Conservation (phyloP, 2,888 invertebrate species). For the Argyresthia albistria region DNA sequence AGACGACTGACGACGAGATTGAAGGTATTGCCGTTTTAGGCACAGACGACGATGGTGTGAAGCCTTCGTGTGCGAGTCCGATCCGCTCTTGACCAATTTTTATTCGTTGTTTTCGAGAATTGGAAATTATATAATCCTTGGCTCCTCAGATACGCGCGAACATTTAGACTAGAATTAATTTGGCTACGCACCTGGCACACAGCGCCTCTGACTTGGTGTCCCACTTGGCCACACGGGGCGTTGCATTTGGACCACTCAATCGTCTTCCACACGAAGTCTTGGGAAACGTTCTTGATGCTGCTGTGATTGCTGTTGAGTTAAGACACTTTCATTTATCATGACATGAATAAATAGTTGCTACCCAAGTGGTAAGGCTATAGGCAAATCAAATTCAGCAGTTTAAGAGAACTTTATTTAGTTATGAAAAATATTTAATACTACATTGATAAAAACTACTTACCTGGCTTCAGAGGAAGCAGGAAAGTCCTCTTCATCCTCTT, state of each 20-base stretch:
- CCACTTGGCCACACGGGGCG: conserved; percentile 85
- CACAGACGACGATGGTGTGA: too few species aligned
- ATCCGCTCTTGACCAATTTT: too few species aligned
- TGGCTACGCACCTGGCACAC: conserved; percentile 75
- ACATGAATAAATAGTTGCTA: not conserved
- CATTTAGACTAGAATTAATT: too few species aligned
- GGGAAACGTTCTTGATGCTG: conserved; percentile 34
- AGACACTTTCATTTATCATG: conserved; percentile 5
- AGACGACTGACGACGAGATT: too few species aligned
- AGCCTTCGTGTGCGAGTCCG: not conserved
- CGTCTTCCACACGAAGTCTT: conserved; percentile 83
- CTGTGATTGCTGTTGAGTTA: conserved; percentile 40
- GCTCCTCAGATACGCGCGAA: too few species aligned
- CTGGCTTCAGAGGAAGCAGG: conserved; percentile 27
- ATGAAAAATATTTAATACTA: conserved; percentile 1
- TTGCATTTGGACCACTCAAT: conserved; percentile 92
- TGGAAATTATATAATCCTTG: too few species aligned
- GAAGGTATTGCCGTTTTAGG: too few species aligned
- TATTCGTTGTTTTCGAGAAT: too few species aligned
- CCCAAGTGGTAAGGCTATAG: not conserved
- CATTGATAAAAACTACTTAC: conserved; percentile 17
- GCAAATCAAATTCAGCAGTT: too few species aligned
- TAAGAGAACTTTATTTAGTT: not conserved
- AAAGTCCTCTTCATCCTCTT: conserved; percentile 23
- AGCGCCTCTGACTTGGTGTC: conserved; percentile 79